Conservation (phyloP, 2,113 vertebrate species). For the Hucho hucho region DNA sequence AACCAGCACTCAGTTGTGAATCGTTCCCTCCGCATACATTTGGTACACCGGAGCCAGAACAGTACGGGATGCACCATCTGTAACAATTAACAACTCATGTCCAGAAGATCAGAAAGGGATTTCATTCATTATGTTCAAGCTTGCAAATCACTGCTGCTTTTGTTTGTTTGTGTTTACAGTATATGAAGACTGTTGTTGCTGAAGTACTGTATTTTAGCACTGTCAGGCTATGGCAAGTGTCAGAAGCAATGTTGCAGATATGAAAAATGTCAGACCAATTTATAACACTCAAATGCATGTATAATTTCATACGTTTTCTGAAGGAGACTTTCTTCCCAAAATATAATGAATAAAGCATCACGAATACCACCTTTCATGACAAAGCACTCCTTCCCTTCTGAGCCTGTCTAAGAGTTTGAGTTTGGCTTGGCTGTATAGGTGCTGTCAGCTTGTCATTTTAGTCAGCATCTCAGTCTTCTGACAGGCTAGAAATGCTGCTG, state of each 20-base stretch:
- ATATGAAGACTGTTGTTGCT: neutral
- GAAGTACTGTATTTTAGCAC: neutral
- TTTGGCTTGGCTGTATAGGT: neutral
- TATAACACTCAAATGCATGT: no score
- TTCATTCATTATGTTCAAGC: neutral
- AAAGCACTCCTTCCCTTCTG: constrained; percentile 1
- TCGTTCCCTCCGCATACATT: neutral
- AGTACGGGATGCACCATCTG: neutral
- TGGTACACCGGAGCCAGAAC: neutral
- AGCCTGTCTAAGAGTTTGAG: neutral
- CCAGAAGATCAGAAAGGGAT: neutral
- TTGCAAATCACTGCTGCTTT: neutral
- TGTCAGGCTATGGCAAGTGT: neutral
- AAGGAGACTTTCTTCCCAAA: neutral
- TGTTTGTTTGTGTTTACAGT: neutral
- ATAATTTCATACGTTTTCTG: neutral
- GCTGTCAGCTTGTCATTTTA: constrained; percentile 16
- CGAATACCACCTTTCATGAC: neutral
- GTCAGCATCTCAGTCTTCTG: neutral
- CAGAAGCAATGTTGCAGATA: neutral
- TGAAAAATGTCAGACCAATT: neutral
- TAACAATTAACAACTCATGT: neutral
- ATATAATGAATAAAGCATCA: constrained; percentile 10
- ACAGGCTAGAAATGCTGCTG: neutral
- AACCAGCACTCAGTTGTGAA: neutral